Percentiles rank a stretch among this genome's conserved stretches.
These are phyloP conservation scores for Palythoa grandiflora DNA, from an alignment of 92 coral and sea anemone genomes.

Conservation along the genomic window DNA sequence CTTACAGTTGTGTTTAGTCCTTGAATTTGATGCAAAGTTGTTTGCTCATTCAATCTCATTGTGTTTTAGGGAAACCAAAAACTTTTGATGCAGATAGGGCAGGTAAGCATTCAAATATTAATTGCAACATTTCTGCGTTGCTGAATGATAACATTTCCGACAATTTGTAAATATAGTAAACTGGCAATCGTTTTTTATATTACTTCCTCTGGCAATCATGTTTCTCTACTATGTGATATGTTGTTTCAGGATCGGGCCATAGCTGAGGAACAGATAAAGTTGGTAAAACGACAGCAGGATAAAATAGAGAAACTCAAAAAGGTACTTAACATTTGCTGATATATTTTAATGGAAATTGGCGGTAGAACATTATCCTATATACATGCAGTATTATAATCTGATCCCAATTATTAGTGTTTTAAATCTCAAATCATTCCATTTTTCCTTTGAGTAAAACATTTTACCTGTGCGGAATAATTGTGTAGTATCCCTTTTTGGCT, in stretches of 20 bases:
- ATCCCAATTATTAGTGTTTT: too few relatives aligned
- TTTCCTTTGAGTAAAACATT: too few relatives aligned
- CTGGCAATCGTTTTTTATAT: neutral
- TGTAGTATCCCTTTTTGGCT: too few relatives aligned
- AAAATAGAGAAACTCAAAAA: conserved; percentile 89
- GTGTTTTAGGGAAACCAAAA: conserved; percentile 88
- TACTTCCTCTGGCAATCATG: neutral
- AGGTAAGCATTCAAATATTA: conserved; percentile 65
- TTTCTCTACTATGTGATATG: neutral
- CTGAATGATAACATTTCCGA: neutral
- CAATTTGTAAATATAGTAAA: neutral
- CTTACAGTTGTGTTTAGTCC: neutral
- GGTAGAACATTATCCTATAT: neutral
- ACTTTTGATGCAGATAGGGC: conserved; percentile 97
- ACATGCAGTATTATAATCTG: neutral
- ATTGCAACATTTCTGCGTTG: neutral
- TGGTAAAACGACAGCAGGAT: conserved; percentile 89
- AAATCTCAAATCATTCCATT: too few relatives aligned
- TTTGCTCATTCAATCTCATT: neutral
- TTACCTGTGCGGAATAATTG: too few relatives aligned
- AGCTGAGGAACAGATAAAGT: conserved; percentile 95
- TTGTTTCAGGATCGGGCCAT: conserved; percentile 89
- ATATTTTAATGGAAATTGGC: neutral
- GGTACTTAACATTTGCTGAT: conserved; percentile 50
- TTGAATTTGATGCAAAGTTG: neutral